Evolutionary conservation across 1,140 invertebrate species (phyloP), one percentile per base, ranked within the genome.

Genomic region (Alviniconcha marisindica): DNA sequence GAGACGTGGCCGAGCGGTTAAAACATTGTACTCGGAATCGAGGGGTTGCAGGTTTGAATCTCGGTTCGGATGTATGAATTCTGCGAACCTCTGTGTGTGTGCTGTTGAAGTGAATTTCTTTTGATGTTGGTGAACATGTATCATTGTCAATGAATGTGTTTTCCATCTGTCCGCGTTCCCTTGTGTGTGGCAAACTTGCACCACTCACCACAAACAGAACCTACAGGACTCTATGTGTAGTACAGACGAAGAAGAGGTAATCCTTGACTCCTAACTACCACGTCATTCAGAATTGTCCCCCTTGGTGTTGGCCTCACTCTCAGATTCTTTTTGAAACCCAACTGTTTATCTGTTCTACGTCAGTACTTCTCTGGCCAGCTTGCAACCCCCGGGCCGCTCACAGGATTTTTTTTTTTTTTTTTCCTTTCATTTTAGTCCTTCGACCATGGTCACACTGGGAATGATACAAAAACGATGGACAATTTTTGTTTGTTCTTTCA

Each of bases 221-320:
- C 24, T 24, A 1, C 69, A 71, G 36, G 69, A 40, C 36, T 80
- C 78, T 66, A n/a, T 63, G 40, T 66, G n/a, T 63, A 80, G 78
- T 56, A 69, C 78, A n/a, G 78, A 80, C 40, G 78, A 78, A 60
- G 74, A 78, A 10, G 78, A 80, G 78, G 78, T 80, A 80, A 80
- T 28, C 31, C 73, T 44, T 38, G 24, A 63, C 38, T 44, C n/a
- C 28, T 24, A 24, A 76, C 42, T 76, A 38, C 42, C 42, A 44
- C 40, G 40, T 76, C 73, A 42, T 76, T 76, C 73, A 76, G 40
- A 76, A 76, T 76, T 44, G 56, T 80, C 36, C 69, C 78, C 78
- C 36, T 80, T 66, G 38, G 24, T 80, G 56, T 80, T 38, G 4
- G 36, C 24, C 24, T 80, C 40, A 66, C 36, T 80, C 60, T 60